Evolutionary conservation across 2,113 vertebrate species (phyloP), one percentile per base, ranked within the genome.

Genomic region (Daphoenositta chrysoptera): DNA sequence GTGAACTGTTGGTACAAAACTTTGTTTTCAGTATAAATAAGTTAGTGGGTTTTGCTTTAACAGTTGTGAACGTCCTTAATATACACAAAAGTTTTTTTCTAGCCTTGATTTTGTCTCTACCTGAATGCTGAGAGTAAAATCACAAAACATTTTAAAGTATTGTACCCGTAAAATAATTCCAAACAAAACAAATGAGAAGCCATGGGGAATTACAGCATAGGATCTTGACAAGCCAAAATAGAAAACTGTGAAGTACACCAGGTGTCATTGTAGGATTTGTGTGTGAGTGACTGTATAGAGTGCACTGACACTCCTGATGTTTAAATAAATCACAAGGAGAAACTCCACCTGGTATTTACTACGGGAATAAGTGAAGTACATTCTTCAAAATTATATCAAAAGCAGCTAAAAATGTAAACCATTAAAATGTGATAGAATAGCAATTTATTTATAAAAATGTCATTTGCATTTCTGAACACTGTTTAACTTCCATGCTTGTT

Each of bases 401-500:
- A 68, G 6, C 28, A 66, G 22, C 63, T 72, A 72, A 73, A 88
- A 66, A 68, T 80, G 2, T 65, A 64, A 83, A 51, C 30, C 45
- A 42, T 37, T 72, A 57, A 58, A 77, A 70, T 2, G 3, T 48
- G 15, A 69, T n/a, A 69, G 17, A 40, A 48, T 42, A 79, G 10
- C 15, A 77, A 44, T 77, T 77, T 83, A 26, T 83, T 80, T 83
- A 37, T 61, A 66, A 85, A 89, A 83, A 24, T 19, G 17, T n/a
- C 6, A 47, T 86, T 91, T 93, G 28, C 53, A 60, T 86, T 75
- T 68, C 58, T 39, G 50, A 66, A 48, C 42, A 60, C 16, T 64
- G 44, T 60, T 72, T 42, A 81, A 91, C 83, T 94, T 92, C 70
- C 68, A 35, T 79, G 83, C 58, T 35, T 69, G 77, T 97, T 92